These are phyloP conservation scores for Pongo pygmaeus DNA, from an alignment of 2,113 vertebrate species.

Conservation along the genomic window DNA sequence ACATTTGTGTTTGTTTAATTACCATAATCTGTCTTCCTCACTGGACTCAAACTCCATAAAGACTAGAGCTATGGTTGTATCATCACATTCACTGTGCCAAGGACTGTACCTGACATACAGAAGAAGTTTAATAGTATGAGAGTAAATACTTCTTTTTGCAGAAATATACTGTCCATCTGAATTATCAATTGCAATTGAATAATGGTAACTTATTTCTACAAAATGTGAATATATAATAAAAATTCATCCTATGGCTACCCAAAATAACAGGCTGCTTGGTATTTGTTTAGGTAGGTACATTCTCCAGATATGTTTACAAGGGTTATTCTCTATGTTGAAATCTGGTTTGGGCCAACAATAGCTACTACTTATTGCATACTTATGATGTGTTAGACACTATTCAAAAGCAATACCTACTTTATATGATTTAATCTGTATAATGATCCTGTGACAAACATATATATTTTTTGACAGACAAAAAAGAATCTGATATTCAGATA, in stretches of 20 bases:
- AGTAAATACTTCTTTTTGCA: not conserved
- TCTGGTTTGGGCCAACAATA: not conserved
- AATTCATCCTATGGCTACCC: not conserved
- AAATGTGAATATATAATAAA: not conserved
- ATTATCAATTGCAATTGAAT: not conserved
- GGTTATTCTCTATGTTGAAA: not conserved
- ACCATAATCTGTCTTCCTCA: not conserved
- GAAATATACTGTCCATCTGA: not conserved
- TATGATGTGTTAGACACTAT: not conserved
- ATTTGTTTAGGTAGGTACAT: not conserved
- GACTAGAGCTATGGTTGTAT: not conserved
- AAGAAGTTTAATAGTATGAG: not conserved
- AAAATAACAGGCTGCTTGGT: not conserved
- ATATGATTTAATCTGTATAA: not conserved
- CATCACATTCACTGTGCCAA: not conserved
- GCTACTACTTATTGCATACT: not conserved
- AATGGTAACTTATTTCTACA: not conserved
- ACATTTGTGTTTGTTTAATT: not conserved
- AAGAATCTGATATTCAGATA: not conserved
- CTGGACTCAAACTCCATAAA: not conserved
- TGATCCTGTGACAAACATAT: not conserved
- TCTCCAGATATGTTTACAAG: not conserved
- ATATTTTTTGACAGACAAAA: not conserved
- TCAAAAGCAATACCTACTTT: conserved; percentile 15
- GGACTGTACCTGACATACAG: not conserved